Evolutionary conservation across 2,888 invertebrate species (phyloP), one percentile per base, ranked within the genome.

Genomic region (Gymnocheta viridis): DNA sequence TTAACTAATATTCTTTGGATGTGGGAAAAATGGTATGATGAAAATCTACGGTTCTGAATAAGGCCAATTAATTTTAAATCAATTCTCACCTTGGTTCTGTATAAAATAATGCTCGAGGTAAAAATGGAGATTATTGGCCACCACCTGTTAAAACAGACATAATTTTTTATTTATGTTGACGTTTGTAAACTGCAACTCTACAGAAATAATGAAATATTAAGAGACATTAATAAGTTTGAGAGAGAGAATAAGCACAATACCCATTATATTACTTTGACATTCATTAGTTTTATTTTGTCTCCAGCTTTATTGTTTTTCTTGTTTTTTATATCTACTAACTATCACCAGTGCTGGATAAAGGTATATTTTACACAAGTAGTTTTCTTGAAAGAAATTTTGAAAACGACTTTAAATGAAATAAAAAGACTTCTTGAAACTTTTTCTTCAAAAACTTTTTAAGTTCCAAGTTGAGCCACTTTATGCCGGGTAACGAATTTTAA

Each of bases 281-380:
- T 67, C 67, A 67, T 49, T 49, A 14, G n/a, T 58, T 47, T 41
- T 47, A 47, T 76, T 76, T 60, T 72, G 58, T 27, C 35, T 38
- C 27, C 1, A 4, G 12, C 1, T 27, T 54, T 54, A 62, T 35
- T 64, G 27, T 62, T 66, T 17, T 64, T n/a, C 6, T 12, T 27
- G n/a, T n/a, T n/a, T n/a, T 27, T 12, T 5, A 14, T 4, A 51
- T 14, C 10, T 51, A 49, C 6, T 4, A 38, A n/a, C n/a, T n/a
- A n/a, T n/a, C 7, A 41, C 14, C 47, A 49, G 47, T 6, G 47
- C 14, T 54, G 24, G 29, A 14, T 54, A n/a, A 24, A 22, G 5
- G 54, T 29, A 24, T 14, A 4, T 2, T 22, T 1, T 5, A 54
- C 32, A 5, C 7, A 32, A n/a, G n/a, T n/a, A n/a, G n/a, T n/a